Evolutionary conservation across 2,888 invertebrate genomes (phyloP), one percentile per base, ranked within the genome.

Genomic region (Agrochola lychnidis): DNA sequence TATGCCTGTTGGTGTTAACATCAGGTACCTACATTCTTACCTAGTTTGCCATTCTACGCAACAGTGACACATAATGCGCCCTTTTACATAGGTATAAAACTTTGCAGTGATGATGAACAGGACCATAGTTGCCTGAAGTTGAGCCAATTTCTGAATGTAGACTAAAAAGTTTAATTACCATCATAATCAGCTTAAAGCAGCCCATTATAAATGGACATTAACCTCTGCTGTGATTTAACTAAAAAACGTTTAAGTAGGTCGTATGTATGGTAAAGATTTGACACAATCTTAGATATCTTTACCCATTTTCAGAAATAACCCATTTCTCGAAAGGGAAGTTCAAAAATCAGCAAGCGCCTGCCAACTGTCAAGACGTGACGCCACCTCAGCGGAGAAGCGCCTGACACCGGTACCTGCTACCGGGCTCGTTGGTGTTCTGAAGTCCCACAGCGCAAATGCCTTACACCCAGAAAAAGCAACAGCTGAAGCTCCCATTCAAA

Each of bases 271-370:
- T 48, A 16, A 48, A 48, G 16, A 16, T 48, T 48, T 10, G 12
- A 53, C 1, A 42, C 4, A 22, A 45, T 36, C 22, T 59, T 19
- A 59, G 16, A 7, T 6, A 1, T 59, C 2, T 12, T 79, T 63
- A 53, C 2, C 1, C 6, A 42, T 86, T 80, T 88, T 1, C 85
- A 97, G 97, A 93, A 97, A 96, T 86, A 97, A 97, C 93, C 97
- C 97, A 84, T 97, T 97, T 86, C 94, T 97, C 59, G 96, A 96
- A 84, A 95, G 96, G 86, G 97, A 97, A 94, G 97, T 98, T 4
- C 97, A 97, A 86, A 98, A 98, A 92, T 98, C 98, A 42, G 97
- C 97, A 14, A 98, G 98, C 88, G 97, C 97, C 6, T 96, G 96
- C 78, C 97, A 97, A 83, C 90, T 97, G 4, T 97, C 94, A 70